Conservation (phyloP, 2,888 invertebrate species). For the Boloria selene region DNA sequence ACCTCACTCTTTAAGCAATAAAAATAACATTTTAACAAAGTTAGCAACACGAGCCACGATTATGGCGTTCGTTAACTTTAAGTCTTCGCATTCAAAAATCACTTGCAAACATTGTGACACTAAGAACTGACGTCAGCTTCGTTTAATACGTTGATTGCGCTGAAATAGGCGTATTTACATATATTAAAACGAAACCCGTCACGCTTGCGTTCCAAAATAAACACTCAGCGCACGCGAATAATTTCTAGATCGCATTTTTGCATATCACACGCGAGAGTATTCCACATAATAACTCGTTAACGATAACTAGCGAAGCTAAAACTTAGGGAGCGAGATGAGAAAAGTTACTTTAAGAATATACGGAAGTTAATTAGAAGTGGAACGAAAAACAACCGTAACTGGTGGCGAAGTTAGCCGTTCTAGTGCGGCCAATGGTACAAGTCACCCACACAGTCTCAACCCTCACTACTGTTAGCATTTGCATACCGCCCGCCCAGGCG, state of each 20-base stretch:
- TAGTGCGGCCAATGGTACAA: constrained; percentile 81
- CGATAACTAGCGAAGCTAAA: constrained; percentile 59
- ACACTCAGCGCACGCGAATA: constrained; percentile 60
- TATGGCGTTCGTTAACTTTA: constrained; percentile 59
- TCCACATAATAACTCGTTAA: constrained; percentile 70
- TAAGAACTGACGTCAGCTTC: constrained; percentile 59
- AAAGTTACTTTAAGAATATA: constrained; percentile 81
- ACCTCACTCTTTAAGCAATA: constrained; percentile 77
- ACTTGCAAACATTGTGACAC: constrained; percentile 71
- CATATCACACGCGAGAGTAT: constrained; percentile 71
- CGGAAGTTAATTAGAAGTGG: constrained; percentile 82
- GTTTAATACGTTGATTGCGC: constrained; percentile 54
- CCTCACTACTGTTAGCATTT: constrained; percentile 76
- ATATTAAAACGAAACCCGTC: constrained; percentile 57
- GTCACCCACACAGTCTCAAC: constrained; percentile 72
- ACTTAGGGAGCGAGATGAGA: constrained; percentile 74
- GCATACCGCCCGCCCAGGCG: constrained; percentile 83
- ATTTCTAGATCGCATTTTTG: constrained; percentile 59
- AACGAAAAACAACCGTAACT: constrained; percentile 83
- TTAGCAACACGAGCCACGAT: constrained; percentile 62
- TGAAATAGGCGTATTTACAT: constrained; percentile 61
- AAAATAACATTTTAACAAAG: constrained; percentile 77
- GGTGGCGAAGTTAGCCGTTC: constrained; percentile 83
- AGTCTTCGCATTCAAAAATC: constrained; percentile 61
- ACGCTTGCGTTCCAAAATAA: constrained; percentile 61